Evolutionary conservation across 1,140 invertebrate genomes (phyloP), one percentile per base, ranked within the genome.

Genomic region (Drosophila parvula): DNA sequence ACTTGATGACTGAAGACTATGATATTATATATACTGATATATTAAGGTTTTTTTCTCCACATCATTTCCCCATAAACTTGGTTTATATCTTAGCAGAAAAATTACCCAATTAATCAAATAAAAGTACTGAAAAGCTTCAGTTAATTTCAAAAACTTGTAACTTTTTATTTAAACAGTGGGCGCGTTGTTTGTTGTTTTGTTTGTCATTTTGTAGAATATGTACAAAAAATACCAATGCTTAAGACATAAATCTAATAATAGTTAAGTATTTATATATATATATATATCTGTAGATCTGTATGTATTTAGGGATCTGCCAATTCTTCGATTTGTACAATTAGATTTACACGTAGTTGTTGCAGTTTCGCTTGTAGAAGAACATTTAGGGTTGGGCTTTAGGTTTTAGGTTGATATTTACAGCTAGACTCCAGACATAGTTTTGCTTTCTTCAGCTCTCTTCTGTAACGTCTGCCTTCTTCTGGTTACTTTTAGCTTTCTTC

Each of bases 141-240:
- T 74, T 74, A 77, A 77, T 83, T 88, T 86, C 6, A 82, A 88
- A 88, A 86, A 86, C 76, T 86, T 83, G 79, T 83, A 86, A 86
- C 83, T 86, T 86, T 86, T 86, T 86, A 86, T 86, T 76, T 78
- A 83, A 86, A 88, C 83, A 88, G 76, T 82, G 75, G 79, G 75
- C 75, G 65, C 67, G 45, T 68, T 78, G 78, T 36, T 59, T 78
- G 75, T 36, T 56, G 22, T 36, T 50, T 61, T 43, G 32, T 40
- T 74, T 57, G 18, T 61, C 61, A 44, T 50, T 48, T 79, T 71
- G 74, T 78, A 53, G 50, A 38, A 51, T 83, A 79, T 86, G 68
- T 71, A 86, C 73, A 86, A 74, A 89, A 79, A 79, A 79, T 80
- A 79, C 84, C 83, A 88, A 88, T 86, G 69, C 83, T 79, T 85